Percentiles rank a stretch among this genome's conserved stretches.
Evolutionary conservation across 2,113 vertebrate species (phyloP).

Genomic region (Protobothrops flavoviridis): DNA sequence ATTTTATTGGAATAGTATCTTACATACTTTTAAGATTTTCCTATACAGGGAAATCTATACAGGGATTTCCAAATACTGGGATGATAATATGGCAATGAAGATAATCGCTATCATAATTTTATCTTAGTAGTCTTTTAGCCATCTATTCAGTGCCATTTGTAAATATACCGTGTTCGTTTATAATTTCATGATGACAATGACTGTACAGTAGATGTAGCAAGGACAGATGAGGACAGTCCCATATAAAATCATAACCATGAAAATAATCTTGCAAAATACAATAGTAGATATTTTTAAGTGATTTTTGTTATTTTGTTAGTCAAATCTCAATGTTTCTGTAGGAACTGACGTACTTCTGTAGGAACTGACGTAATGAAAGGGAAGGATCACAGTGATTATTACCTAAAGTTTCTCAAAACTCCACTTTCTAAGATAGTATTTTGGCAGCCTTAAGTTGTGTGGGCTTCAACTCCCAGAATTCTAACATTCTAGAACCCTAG

Average conservation of each 20-base stretch:
- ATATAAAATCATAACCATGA: neutral
- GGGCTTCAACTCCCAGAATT: neutral
- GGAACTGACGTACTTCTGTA: neutral
- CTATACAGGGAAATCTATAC: neutral
- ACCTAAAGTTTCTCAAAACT: neutral
- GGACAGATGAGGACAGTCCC: neutral
- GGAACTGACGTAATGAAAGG: neutral
- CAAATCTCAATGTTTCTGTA: neutral
- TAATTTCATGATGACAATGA: neutral
- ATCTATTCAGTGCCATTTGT: neutral
- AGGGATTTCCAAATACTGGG: neutral
- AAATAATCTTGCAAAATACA: neutral
- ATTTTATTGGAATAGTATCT: neutral
- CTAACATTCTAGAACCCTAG: neutral
- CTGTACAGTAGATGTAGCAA: neutral
- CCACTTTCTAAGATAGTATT: neutral
- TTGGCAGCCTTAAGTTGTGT: neutral
- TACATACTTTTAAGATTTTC: no score
- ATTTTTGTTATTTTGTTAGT: neutral
- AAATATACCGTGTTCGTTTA: neutral
- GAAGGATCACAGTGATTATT: neutral
- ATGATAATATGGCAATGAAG: neutral
- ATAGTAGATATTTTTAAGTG: neutral
- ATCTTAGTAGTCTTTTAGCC: neutral
- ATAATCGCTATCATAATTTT: neutral